Percentiles rank a stretch among this genome's conserved stretches.
Evolutionary conservation across 2,888 invertebrate genomes (phyloP).

Genomic region (Graphium colonna): DNA sequence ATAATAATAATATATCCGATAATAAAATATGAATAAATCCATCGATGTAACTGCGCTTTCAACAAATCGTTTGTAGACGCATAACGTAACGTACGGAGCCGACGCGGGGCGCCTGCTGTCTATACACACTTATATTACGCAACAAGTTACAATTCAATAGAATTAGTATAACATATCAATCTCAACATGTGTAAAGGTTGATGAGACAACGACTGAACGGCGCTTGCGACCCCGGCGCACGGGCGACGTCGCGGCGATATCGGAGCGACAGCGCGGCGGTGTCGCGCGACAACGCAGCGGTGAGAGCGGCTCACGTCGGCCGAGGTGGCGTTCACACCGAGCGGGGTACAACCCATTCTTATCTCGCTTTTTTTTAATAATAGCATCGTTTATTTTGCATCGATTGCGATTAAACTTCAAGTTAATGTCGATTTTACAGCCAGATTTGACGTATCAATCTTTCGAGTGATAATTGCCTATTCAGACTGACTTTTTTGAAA

Average conservation of each 20-base stretch:
- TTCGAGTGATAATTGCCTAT: too few relatives aligned
- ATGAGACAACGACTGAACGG: slow-evolving; percentile 64
- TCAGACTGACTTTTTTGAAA: too few relatives aligned
- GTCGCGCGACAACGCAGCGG: not conserved
- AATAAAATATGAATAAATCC: slow-evolving; percentile 67
- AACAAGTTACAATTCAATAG: slow-evolving; percentile 79
- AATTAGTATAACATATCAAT: slow-evolving; percentile 79
- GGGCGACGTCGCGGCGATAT: slow-evolving; percentile 24
- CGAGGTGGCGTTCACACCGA: slow-evolving; percentile 7
- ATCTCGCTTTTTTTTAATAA: too few relatives aligned
- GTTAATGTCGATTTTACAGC: too few relatives aligned
- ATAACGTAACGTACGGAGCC: slow-evolving; percentile 43
- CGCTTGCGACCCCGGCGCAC: slow-evolving; percentile 34
- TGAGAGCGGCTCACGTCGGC: too few relatives aligned
- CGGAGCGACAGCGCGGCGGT: slow-evolving; percentile 13
- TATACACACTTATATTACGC: slow-evolving; percentile 70
- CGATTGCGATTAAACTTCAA: too few relatives aligned
- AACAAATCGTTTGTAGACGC: slow-evolving; percentile 55
- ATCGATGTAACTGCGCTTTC: slow-evolving; percentile 59
- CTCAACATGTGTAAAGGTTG: slow-evolving; percentile 78
- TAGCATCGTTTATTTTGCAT: too few relatives aligned
- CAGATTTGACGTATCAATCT: too few relatives aligned
- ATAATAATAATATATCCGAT: slow-evolving; percentile 39
- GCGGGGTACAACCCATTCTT: not conserved
- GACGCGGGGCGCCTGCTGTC: slow-evolving; percentile 37